Percentiles rank a stretch among this genome's conserved stretches.
Evolutionary conservation across 2,888 invertebrate genomes (phyloP).

Genomic region (Nineta flava): DNA sequence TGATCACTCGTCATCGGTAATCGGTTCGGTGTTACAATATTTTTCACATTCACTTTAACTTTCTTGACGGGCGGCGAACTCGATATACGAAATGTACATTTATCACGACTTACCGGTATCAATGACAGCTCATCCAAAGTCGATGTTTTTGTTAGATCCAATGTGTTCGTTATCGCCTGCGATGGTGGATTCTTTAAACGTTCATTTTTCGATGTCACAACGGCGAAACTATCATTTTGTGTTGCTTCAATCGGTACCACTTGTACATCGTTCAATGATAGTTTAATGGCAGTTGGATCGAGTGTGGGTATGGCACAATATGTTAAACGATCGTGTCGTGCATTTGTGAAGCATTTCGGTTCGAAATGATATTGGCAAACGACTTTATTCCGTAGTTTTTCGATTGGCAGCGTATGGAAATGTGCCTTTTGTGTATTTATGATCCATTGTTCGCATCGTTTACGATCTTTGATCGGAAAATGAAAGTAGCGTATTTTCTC

Average conservation of each 20-base stretch:
- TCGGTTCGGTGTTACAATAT: background rate
- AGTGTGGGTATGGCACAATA: constrained; percentile 38
- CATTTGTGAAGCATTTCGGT: constrained; percentile 35
- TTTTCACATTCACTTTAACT: background rate
- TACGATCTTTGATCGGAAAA: constrained; percentile 40
- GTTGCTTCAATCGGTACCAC: background rate
- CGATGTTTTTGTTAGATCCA: background rate
- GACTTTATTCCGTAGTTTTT: constrained; percentile 41
- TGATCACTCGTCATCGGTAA: too few species aligned
- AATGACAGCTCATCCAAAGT: background rate
- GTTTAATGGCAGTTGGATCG: constrained; percentile 15
- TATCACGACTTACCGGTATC: background rate
- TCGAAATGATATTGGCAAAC: constrained; percentile 42
- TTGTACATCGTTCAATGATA: background rate
- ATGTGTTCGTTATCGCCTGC: background rate
- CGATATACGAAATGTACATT: background rate
- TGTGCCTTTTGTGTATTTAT: constrained; percentile 34
- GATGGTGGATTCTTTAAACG: background rate
- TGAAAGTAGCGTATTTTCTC: constrained; percentile 39
- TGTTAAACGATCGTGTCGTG: constrained; percentile 35
- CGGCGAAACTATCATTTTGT: background rate
- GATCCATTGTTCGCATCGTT: constrained; percentile 41
- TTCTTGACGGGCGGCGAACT: background rate
- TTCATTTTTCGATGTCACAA: background rate
- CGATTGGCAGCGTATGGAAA: constrained; percentile 35